phyloP scores from a whole-genome alignment of 1,140 invertebrate genomes.

The Drosophila paulistorum region DNA sequence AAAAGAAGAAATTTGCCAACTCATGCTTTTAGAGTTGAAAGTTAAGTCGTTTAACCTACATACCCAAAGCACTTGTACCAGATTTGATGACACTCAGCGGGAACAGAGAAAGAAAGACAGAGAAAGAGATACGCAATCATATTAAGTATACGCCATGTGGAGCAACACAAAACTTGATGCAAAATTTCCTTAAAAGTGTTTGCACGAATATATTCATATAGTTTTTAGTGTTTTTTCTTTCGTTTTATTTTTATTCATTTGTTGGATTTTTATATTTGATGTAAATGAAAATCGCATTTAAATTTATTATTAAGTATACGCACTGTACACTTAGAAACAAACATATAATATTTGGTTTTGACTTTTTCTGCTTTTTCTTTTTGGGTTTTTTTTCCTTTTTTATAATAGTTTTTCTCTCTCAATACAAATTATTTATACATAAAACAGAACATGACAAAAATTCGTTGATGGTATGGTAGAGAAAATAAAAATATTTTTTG shows the following conservation, averaged over 20 bases:
- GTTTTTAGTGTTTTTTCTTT: constrained; percentile 25
- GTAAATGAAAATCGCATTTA: constrained; percentile 66
- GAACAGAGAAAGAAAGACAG: neutral
- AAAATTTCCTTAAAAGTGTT: constrained; percentile 2
- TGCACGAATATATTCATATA: neutral
- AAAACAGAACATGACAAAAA: constrained; percentile 27
- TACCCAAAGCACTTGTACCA: constrained; percentile 49
- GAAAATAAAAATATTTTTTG: constrained; percentile 24
- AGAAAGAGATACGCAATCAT: constrained; percentile 42
- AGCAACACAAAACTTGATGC: neutral
- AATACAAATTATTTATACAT: constrained; percentile 52
- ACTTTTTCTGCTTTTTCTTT: constrained; percentile 19
- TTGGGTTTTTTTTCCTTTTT: neutral
- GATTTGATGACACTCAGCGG: constrained; percentile 48
- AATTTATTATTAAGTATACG: constrained; percentile 58
- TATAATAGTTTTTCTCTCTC: constrained; percentile 12
- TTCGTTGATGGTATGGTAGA: constrained; percentile 43
- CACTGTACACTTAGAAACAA: constrained; percentile 52
- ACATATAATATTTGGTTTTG: constrained; percentile 67
- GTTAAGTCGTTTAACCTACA: constrained; percentile 69
- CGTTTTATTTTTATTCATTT: constrained; percentile 44
- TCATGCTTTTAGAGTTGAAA: constrained; percentile 47
- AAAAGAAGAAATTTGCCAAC: constrained; percentile 7
- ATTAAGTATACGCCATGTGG: constrained; percentile 62
- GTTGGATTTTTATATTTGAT: constrained; percentile 58